Evolutionary conservation across 2,888 invertebrate species (phyloP).

Genomic region (Unio pictorum): DNA sequence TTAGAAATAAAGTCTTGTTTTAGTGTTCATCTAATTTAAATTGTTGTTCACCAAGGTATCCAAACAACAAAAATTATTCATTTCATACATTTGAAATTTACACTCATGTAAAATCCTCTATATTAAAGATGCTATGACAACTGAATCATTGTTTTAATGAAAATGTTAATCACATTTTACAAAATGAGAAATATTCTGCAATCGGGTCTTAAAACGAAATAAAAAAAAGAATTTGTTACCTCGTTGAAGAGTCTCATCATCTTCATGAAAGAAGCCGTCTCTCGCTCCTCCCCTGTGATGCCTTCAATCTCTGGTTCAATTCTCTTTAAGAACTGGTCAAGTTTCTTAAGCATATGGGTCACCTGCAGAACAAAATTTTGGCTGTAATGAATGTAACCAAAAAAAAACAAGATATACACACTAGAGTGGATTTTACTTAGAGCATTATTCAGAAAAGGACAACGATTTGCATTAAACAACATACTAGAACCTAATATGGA

Average conservation of each 20-base stretch:
- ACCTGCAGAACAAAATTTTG: constrained; percentile 33
- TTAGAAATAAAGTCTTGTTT: too few relatives aligned
- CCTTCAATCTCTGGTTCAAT: constrained; percentile 71
- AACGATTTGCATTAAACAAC: too few relatives aligned
- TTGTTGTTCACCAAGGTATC: too few relatives aligned
- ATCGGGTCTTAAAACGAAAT: neutral
- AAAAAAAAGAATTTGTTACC: constrained; percentile 36
- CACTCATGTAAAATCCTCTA: neutral
- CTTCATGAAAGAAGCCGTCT: constrained; percentile 71
- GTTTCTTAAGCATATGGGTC: constrained; percentile 58
- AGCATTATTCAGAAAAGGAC: too few relatives aligned
- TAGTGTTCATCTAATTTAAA: too few relatives aligned
- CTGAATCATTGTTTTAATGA: constrained; percentile 1
- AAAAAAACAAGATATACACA: too few relatives aligned
- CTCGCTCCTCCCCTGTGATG: constrained; percentile 70
- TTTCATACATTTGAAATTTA: neutral
- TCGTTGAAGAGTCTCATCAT: constrained; percentile 72
- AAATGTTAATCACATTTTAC: neutral
- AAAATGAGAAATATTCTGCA: neutral
- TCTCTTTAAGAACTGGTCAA: constrained; percentile 68
- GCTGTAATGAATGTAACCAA: too few relatives aligned
- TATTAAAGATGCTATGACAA: neutral
- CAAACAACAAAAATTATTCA: neutral
- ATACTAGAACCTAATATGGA: too few relatives aligned
- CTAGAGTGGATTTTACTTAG: too few relatives aligned